phyloP scores from a whole-genome alignment of 2,888 invertebrate species.

The Thymelicus acteon region DNA sequence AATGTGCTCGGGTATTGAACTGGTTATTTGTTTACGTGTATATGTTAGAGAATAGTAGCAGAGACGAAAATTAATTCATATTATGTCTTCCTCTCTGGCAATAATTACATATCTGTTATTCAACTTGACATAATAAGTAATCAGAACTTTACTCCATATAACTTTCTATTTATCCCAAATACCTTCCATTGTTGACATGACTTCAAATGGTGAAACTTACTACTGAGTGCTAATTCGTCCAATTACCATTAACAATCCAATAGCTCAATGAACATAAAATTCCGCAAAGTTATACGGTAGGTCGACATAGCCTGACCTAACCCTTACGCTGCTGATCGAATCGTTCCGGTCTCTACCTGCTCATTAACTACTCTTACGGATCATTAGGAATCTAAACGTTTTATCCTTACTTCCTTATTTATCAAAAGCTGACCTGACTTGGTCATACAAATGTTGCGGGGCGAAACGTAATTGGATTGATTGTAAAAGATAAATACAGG shows the following conservation, averaged over 20 bases:
- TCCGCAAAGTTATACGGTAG: constrained; percentile 11
- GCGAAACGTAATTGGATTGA: constrained; percentile 7
- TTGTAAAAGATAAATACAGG: not conserved
- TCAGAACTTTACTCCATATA: no score
- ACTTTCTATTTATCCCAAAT: no score
- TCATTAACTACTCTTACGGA: constrained; percentile 30
- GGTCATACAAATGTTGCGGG: constrained; percentile 3
- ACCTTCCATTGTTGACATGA: not conserved
- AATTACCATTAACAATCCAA: not conserved
- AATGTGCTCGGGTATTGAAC: no score
- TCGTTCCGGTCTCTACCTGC: constrained; percentile 15
- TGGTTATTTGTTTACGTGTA: no score
- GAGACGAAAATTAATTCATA: no score
- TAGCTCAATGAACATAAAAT: not conserved
- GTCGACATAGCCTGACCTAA: constrained; percentile 28
- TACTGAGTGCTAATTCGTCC: no score
- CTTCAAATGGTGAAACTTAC: not conserved
- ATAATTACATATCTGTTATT: no score
- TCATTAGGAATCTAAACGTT: constrained; percentile 24
- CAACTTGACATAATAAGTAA: no score
- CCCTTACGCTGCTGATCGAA: constrained; percentile 27
- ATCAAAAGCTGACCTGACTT: constrained; percentile 6
- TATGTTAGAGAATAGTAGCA: no score
- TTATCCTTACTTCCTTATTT: constrained; percentile 28
- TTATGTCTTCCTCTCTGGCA: no score